Percentiles rank a stretch among this genome's conserved stretches.
phyloP scores from a whole-genome alignment of 2,113 vertebrate species.

The Rhinoderma darwinii region DNA sequence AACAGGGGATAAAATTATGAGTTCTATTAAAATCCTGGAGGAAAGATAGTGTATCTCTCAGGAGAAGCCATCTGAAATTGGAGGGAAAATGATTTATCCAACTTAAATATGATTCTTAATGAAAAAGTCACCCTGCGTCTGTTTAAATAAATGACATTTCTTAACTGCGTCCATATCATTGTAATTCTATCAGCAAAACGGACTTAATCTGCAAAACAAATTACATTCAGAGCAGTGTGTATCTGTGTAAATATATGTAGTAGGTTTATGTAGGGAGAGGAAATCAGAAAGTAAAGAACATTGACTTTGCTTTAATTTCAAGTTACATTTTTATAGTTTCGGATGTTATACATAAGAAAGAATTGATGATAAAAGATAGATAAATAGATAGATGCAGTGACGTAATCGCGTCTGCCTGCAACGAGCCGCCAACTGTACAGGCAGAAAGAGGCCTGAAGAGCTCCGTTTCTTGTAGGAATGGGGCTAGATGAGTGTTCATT shows the following conservation, averaged over 20 bases:
- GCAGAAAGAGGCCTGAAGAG: no score
- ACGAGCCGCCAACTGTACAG: no score
- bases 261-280: neutral
- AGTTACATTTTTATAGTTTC: neutral
- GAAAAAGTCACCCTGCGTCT: constrained; percentile 11
- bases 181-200: neutral
- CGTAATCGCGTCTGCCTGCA: no score
- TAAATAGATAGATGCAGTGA: neutral
- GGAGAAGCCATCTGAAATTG: constrained; percentile 35
- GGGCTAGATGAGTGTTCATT: no score
- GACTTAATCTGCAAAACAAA: constrained; percentile 41
- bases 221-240: neutral
- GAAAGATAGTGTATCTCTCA: constrained; percentile 32
- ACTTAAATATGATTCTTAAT: constrained; percentile 44
- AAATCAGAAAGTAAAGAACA: neutral
- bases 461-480: no score
- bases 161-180: neutral
- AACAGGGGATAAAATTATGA: constrained; percentile 53
- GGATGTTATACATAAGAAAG: no score
- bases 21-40: constrained; percentile 55
- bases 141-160: constrained; percentile 38
- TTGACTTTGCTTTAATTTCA: neutral
- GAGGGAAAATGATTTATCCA: constrained; percentile 31
- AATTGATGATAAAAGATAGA: neutral
- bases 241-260: neutral